Percentiles rank a stretch among this genome's conserved stretches.
phyloP scores from a whole-genome alignment of 2,888 invertebrate species.

The Ormyrus labotus region DNA sequence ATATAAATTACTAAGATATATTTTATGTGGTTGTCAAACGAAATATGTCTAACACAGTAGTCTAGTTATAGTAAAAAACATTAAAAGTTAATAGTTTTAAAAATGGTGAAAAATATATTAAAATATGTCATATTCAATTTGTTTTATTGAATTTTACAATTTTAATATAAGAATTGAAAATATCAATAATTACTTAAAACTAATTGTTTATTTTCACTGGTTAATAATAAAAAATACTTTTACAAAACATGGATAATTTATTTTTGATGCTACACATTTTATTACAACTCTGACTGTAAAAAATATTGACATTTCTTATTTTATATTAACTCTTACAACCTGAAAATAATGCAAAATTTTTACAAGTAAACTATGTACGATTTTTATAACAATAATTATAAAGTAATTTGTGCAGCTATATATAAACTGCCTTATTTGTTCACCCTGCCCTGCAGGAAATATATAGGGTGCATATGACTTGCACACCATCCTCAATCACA shows the following conservation, averaged over 20 bases:
- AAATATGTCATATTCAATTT: too few relatives aligned
- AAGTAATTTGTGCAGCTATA: slow-evolving; percentile 55
- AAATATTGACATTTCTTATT: slow-evolving; percentile 57
- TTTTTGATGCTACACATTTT: slow-evolving; percentile 53
- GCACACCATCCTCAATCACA: slow-evolving; percentile 51
- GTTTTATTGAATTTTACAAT: too few relatives aligned
- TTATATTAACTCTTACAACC: slow-evolving; percentile 53
- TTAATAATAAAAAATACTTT: slow-evolving; percentile 38
- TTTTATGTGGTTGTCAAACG: too few relatives aligned
- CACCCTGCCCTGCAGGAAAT: slow-evolving; percentile 57
- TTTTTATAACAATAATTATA: slow-evolving; percentile 57
- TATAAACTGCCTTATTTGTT: slow-evolving; percentile 54
- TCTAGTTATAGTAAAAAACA: too few relatives aligned
- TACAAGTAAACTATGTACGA: slow-evolving; percentile 57
- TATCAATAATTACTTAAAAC: too few relatives aligned
- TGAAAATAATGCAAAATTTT: slow-evolving; percentile 57
- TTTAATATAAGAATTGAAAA: too few relatives aligned
- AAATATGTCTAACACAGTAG: too few relatives aligned
- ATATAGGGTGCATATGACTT: slow-evolving; percentile 49
- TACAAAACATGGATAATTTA: slow-evolving; percentile 58
- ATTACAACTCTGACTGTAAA: slow-evolving; percentile 58
- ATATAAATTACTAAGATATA: too few relatives aligned
- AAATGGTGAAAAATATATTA: too few relatives aligned
- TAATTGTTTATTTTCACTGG: too few relatives aligned
- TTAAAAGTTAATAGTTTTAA: too few relatives aligned